A percentile compares a stretch with the other conserved stretches of the same genome.
Conservation (phyloP, 35 echinoderm and acorn worm species). For the Apostichopus californicus region DNA sequence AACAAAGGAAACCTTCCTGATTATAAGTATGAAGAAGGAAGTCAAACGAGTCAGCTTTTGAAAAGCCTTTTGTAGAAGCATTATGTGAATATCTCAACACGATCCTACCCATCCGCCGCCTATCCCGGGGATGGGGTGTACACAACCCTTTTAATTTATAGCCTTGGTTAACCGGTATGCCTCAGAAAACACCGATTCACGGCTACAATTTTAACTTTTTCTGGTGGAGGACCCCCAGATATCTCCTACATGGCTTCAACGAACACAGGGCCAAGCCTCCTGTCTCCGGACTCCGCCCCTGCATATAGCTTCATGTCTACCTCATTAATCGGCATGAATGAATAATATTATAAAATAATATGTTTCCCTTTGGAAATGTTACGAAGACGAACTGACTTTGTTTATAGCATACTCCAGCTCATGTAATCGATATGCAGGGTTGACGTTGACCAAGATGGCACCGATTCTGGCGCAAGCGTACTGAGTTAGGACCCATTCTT, state of each 20-base stretch:
- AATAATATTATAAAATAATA: neutral
- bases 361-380: neutral
- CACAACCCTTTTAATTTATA: too few relatives aligned
- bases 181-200: neutral
- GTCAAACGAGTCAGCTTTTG: neutral
- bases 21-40: neutral
- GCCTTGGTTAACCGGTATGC: too few relatives aligned
- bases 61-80: neutral
- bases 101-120: too few relatives aligned
- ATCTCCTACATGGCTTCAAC: neutral
- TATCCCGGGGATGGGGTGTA: too few relatives aligned
- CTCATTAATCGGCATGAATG: too few relatives aligned
- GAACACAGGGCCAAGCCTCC: too few relatives aligned
- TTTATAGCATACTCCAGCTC: constrained; percentile 56
- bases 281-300: too few relatives aligned
- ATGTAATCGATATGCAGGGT: constrained; percentile 32
- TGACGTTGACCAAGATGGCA: constrained; percentile 64
- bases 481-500: constrained; percentile 58
- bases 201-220: too few relatives aligned
- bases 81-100: too few relatives aligned
- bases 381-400: constrained; percentile 26
- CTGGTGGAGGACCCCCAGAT: too few relatives aligned
- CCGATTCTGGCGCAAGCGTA: constrained; percentile 55
- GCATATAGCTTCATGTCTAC: too few relatives aligned
- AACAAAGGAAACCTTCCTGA: neutral